Evolutionary conservation across 1,140 invertebrate species (phyloP).

Genomic region (Drosophila arizonae): DNA sequence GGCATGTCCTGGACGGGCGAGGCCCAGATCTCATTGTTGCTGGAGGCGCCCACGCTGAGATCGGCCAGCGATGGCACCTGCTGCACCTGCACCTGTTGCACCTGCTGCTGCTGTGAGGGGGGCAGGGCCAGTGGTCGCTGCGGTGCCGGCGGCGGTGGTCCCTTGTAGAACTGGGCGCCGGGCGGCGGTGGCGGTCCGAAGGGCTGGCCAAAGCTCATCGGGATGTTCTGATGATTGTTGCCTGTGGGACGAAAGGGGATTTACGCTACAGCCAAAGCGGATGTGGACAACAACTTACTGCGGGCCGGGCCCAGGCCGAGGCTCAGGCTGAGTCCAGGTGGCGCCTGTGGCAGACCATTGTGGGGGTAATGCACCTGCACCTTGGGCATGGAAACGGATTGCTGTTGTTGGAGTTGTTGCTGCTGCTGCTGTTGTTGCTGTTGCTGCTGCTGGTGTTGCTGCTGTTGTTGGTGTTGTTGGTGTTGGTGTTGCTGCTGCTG

Average conservation of each 20-base stretch:
- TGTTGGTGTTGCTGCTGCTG: slow-evolving; percentile 85
- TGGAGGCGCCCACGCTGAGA: slow-evolving; percentile 71
- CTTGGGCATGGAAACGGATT: slow-evolving; percentile 60
- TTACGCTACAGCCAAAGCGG: neutral
- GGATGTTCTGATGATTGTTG: slow-evolving; percentile 75
- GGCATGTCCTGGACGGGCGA: slow-evolving; percentile 92
- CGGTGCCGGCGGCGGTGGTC: slow-evolving; percentile 86
- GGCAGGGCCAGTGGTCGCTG: slow-evolving; percentile 83
- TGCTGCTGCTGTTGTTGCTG: slow-evolving; percentile 85
- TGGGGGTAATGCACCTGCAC: slow-evolving; percentile 83
- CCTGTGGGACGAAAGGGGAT: slow-evolving; percentile 27
- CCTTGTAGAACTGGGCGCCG: slow-evolving; percentile 86
- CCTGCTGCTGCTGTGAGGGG: slow-evolving; percentile 81
- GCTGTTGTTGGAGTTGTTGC: slow-evolving; percentile 84
- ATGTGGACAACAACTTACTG: slow-evolving; percentile 59
- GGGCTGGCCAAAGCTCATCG: slow-evolving; percentile 82
- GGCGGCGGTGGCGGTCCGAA: slow-evolving; percentile 84
- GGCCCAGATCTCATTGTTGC: slow-evolving; percentile 91
- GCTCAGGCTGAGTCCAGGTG: slow-evolving; percentile 65
- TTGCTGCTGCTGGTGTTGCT: slow-evolving; percentile 84
- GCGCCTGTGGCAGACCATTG: slow-evolving; percentile 83
- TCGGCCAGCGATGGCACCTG: slow-evolving; percentile 84
- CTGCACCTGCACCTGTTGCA: slow-evolving; percentile 84
- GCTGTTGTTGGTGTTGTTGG: slow-evolving; percentile 84
- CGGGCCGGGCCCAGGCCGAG: slow-evolving; percentile 80